phyloP scores from a whole-genome alignment of 2,888 invertebrate genomes.

The Oconnorella tubifera region DNA sequence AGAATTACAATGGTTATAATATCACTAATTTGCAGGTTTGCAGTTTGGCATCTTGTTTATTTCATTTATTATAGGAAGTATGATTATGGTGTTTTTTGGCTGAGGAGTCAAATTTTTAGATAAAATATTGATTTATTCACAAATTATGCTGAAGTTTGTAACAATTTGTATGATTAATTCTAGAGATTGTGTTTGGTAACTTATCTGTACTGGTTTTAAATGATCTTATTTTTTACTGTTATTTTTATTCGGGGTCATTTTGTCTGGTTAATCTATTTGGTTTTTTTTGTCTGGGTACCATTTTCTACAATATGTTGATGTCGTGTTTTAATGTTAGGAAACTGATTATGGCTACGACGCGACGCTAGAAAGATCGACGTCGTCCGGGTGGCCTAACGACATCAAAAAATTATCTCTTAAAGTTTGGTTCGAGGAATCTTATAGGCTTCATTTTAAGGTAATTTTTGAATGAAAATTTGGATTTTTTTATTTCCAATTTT shows the following conservation, averaged over 20 bases:
- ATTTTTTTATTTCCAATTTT: neutral
- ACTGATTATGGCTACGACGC: conserved; percentile 29
- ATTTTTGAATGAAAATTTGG: too few relatives aligned
- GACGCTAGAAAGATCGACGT: conserved; percentile 11
- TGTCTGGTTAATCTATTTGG: neutral
- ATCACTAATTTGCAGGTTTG: conserved; percentile 9
- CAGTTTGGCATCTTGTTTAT: too few relatives aligned
- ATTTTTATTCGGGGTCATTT: too few relatives aligned
- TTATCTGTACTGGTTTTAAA: neutral
- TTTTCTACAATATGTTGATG: neutral
- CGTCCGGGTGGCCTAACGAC: conserved; percentile 35
- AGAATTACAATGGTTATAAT: conserved; percentile 30
- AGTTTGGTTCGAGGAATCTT: conserved; percentile 31
- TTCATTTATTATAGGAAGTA: too few relatives aligned
- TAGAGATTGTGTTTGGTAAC: too few relatives aligned
- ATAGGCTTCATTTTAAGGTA: conserved; percentile 36
- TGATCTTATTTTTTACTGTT: neutral
- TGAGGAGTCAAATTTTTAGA: too few relatives aligned
- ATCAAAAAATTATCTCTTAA: conserved; percentile 29
- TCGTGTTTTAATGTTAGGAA: neutral
- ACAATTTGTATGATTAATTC: too few relatives aligned
- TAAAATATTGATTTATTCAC: too few relatives aligned
- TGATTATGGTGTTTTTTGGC: too few relatives aligned
- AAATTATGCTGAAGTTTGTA: conserved; percentile 2
- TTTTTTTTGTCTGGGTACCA: neutral